Evolutionary conservation across 2,113 vertebrate genomes (phyloP), one percentile per base, ranked within the genome.

Genomic region (Riparia riparia): DNA sequence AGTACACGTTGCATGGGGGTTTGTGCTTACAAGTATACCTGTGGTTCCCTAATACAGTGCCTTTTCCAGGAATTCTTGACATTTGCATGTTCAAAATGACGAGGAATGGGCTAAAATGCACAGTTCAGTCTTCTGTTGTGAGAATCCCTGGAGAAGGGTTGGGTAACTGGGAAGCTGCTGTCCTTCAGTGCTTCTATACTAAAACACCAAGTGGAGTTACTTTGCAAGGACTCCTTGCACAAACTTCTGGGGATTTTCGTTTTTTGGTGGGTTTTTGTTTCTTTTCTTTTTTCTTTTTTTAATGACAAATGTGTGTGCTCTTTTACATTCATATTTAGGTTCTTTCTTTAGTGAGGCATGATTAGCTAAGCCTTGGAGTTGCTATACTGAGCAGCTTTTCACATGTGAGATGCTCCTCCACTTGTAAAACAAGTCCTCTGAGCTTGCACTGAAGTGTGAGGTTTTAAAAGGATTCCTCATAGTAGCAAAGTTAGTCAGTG

Each of bases 1-100:
- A 86, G 53, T 86, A 71, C 92, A 74, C 82, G 5, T 45, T 92
- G 95, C 92, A 94, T 95, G 93, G 65, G 64, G 65, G 60, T 47
- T 94, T 95, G 69, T 93, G 85, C 92, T 90, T 89, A 80, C 44
- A 64, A 12, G 29, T 78, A 4, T 56, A 90, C 51, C 72, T 68
- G 57, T 64, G 45, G 63, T 61, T 78, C 83, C 80, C 73, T 78
- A 64, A 76, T 81, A 64, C 53, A 72, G 88, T 86, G 82, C 90
- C 77, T 86, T 90, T 93, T 71, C 88, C 80, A 50, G 79, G 72
- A 84, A 65, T 71, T 89, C 56, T 63, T 93, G 82, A 24, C 44
- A n/a, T 54, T 63, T 95, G 92, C 92, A 95, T 93, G 95, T 72
- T 95, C 53, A 32, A 16, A 94, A 88, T 81, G 2, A 37, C 32